phyloP scores from a whole-genome alignment of 2,888 invertebrate genomes.

The Syritta pipiens region DNA sequence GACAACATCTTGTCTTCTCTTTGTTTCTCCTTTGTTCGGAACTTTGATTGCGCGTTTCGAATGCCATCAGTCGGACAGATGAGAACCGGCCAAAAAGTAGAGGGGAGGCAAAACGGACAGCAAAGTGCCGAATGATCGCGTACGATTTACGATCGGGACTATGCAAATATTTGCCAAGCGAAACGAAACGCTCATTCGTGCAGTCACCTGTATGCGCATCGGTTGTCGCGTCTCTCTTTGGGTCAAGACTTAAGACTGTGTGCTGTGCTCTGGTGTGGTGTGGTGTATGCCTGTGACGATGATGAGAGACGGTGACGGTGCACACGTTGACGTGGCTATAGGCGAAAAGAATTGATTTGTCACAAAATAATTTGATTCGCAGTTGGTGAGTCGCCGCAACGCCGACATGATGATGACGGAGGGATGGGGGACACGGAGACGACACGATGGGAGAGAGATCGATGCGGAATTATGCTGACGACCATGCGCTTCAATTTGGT shows the following conservation, averaged over 20 bases:
- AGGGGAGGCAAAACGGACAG: constrained; percentile 40
- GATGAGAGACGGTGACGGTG: too few relatives aligned
- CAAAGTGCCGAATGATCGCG: constrained; percentile 65
- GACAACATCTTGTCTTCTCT: constrained; percentile 24
- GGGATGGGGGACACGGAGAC: constrained; percentile 4
- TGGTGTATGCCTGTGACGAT: too few relatives aligned
- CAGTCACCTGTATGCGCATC: constrained; percentile 55
- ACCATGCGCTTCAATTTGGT: constrained; percentile 58
- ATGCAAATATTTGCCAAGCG: constrained; percentile 69
- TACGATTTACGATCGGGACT: constrained; percentile 66
- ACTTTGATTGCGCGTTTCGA: constrained; percentile 65
- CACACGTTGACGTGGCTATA: constrained; percentile 57
- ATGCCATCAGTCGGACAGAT: constrained; percentile 61
- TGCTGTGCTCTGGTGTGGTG: too few relatives aligned
- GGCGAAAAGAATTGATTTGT: constrained; percentile 69
- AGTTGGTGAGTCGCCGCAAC: constrained; percentile 41
- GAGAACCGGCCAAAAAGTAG: too few relatives aligned
- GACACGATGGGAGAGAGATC: constrained; percentile 30
- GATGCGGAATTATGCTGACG: constrained; percentile 57
- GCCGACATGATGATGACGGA: neutral
- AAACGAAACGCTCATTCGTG: constrained; percentile 64
- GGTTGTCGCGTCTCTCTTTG: constrained; percentile 24
- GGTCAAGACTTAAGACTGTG: constrained; percentile 7
- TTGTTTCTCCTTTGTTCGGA: constrained; percentile 44
- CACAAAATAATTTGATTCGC: constrained; percentile 69